Evolutionary conservation across 1,140 invertebrate genomes (phyloP).

Genomic region (Maniola jurtina): DNA sequence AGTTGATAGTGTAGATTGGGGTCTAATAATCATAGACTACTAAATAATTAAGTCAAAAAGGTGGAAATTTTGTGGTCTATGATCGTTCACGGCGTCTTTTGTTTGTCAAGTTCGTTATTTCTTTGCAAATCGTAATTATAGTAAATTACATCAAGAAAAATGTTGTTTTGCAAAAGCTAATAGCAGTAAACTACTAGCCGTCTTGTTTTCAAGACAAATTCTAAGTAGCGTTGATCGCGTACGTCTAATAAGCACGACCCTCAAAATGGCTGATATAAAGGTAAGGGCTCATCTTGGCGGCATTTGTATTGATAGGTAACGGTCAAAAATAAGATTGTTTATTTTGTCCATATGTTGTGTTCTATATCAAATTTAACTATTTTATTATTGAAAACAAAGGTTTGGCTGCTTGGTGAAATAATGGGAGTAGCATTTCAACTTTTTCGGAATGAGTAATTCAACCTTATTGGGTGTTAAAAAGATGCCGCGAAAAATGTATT

Average conservation of each 20-base stretch:
- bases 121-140: slow-evolving; percentile 45
- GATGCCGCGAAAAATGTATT: too few relatives aligned
- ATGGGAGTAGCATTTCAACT: too few relatives aligned
- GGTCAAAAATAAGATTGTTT: slow-evolving; percentile 55
- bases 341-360: slow-evolving; percentile 37
- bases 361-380: too few relatives aligned
- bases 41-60: too few relatives aligned
- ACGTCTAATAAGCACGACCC: slow-evolving; percentile 51
- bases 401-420: too few relatives aligned
- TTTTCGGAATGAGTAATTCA: too few relatives aligned
- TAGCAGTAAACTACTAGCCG: slow-evolving; percentile 41
- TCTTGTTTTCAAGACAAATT: slow-evolving; percentile 53
- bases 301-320: slow-evolving; percentile 74
- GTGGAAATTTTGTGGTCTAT: slow-evolving; percentile 16
- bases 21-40: too few relatives aligned
- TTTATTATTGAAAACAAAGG: slow-evolving; percentile 3
- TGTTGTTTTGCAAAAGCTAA: slow-evolving; percentile 53
- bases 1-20: too few relatives aligned
- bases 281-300: slow-evolving; percentile 66
- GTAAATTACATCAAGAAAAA: slow-evolving; percentile 53
- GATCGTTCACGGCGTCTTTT: slow-evolving; percentile 42
- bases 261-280: slow-evolving; percentile 77
- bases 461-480: too few relatives aligned
- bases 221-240: slow-evolving; percentile 60
- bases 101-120: slow-evolving; percentile 60